A percentile compares a stretch with the other conserved stretches of the same genome.
These are phyloP conservation scores for Auanema sp. DNA, from an alignment of 2,888 invertebrate species.

Conservation along the genomic window DNA sequence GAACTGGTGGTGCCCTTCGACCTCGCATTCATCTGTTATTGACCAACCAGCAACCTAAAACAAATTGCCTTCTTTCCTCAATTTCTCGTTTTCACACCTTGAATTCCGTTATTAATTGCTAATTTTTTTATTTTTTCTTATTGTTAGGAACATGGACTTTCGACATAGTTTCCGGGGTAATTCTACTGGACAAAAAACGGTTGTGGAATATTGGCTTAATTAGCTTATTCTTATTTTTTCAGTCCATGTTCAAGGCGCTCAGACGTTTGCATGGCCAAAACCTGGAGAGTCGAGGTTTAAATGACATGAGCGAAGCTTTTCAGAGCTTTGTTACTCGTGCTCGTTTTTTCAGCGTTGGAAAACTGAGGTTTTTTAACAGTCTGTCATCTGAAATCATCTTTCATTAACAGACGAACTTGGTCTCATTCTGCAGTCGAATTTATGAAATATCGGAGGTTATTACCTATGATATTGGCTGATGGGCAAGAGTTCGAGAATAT, in stretches of 20 bases:
- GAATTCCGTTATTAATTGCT: no score
- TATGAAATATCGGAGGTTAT: slow-evolving; percentile 63
- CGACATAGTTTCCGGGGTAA: slow-evolving; percentile 20
- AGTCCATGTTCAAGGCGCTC: slow-evolving; percentile 60
- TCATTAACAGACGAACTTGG: slow-evolving; percentile 58
- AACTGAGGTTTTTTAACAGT: slow-evolving; percentile 46
- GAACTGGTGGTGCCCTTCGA: no score
- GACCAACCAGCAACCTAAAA: no score
- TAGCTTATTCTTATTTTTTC: slow-evolving; percentile 6
- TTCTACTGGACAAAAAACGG: neutral
- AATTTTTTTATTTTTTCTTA: no score
- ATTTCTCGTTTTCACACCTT: no score
- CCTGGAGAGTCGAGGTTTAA: slow-evolving; percentile 61
- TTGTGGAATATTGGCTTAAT: no score
- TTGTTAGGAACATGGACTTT: slow-evolving; percentile 14
- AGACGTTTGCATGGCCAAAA: slow-evolving; percentile 63
- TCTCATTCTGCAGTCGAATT: slow-evolving; percentile 64
- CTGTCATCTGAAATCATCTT: neutral
- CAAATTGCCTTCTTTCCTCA: no score
- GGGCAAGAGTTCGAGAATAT: slow-evolving; percentile 46
- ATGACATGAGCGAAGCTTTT: slow-evolving; percentile 64
- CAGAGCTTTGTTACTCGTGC: slow-evolving; percentile 63
- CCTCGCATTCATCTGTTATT: no score
- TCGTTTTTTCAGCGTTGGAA: slow-evolving; percentile 61
- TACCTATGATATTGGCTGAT: slow-evolving; percentile 62